A percentile compares a stretch with the other conserved stretches of the same genome.
Conservation (phyloP, 37 sponge, comb jelly and placozoan genomes). For the Geodia barretti region DNA sequence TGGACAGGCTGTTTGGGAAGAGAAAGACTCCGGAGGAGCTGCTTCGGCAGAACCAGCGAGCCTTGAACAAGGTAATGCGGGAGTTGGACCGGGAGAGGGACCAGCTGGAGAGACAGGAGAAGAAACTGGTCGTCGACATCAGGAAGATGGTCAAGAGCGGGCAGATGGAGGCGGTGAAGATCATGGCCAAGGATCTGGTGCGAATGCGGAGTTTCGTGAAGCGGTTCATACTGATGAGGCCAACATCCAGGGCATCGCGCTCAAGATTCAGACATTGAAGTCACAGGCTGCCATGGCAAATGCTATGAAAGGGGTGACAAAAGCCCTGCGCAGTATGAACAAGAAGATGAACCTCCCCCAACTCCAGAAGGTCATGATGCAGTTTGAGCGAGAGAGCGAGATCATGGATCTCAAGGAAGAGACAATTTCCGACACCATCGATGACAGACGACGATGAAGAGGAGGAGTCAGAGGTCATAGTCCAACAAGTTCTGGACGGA, state of each 20-base stretch:
- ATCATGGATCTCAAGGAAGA: conserved; percentile 99
- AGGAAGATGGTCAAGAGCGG: conserved; percentile 91
- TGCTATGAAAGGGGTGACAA: conserved; percentile 82
- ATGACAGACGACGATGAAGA: conserved; percentile 93
- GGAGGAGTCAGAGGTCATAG: conserved; percentile 83
- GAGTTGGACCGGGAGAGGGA: conserved; percentile 81
- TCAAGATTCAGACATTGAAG: conserved; percentile 83
- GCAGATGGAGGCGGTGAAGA: conserved; percentile 81
- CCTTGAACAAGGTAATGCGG: conserved; percentile 58
- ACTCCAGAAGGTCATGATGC: conserved; percentile 95
- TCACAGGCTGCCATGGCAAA: conserved; percentile 87
- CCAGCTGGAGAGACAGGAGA: conserved; percentile 84
- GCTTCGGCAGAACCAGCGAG: conserved; percentile 87
- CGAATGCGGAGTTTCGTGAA: conserved; percentile 79
- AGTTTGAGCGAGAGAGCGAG: conserved; percentile 92
- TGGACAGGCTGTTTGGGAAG: no score
- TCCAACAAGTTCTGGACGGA: conserved; percentile 85
- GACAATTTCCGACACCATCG: conserved; percentile 92
- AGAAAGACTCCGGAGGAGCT: conserved; percentile 79
- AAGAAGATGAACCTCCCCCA: conserved; percentile 86
- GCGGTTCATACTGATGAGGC: conserved; percentile 89
- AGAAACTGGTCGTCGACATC: conserved; percentile 84
- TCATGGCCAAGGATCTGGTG: conserved; percentile 88
- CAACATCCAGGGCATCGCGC: conserved; percentile 86
- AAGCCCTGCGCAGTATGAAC: conserved; percentile 82